Percentiles rank a stretch among this genome's conserved stretches.
These are phyloP conservation scores for Menura novaehollandiae DNA, from an alignment of 2,113 vertebrate genomes.

Conservation along the genomic window DNA sequence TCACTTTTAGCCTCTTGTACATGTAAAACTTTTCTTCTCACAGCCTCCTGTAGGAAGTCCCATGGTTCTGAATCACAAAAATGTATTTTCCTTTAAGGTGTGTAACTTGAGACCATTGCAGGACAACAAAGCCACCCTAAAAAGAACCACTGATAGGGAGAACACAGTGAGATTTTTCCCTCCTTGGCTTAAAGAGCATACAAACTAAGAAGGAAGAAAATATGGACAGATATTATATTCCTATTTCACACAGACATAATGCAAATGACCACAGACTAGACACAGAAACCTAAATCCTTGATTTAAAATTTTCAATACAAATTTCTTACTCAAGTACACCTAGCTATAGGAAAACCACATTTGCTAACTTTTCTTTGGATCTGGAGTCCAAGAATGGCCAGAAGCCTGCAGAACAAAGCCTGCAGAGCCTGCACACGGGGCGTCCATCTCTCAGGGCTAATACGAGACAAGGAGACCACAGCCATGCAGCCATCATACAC, in stretches of 20 bases:
- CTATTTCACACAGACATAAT: rapidly evolving
- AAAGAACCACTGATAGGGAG: background rate
- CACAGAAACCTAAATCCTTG: background rate
- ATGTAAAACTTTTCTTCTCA: background rate
- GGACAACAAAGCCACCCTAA: background rate
- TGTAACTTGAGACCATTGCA: background rate
- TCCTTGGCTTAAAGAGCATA: background rate
- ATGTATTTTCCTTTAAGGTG: background rate
- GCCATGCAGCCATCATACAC: background rate
- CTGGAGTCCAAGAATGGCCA: background rate
- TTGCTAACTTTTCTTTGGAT: background rate
- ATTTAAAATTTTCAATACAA: background rate
- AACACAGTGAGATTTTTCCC: background rate
- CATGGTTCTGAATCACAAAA: background rate
- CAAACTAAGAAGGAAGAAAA: background rate
- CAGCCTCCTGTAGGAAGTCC: background rate
- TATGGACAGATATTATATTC: background rate
- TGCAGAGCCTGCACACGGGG: background rate
- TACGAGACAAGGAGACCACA: background rate
- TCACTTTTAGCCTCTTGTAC: background rate
- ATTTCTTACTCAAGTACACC: background rate
- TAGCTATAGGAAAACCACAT: background rate
- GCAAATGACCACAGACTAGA: background rate
- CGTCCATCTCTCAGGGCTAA: background rate
- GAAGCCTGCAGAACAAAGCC: background rate